A percentile compares a stretch with the other conserved stretches of the same genome.
These are phyloP conservation scores for Leptinotarsa lineolata DNA, from an alignment of 1,140 invertebrate genomes.

Conservation along the genomic window DNA sequence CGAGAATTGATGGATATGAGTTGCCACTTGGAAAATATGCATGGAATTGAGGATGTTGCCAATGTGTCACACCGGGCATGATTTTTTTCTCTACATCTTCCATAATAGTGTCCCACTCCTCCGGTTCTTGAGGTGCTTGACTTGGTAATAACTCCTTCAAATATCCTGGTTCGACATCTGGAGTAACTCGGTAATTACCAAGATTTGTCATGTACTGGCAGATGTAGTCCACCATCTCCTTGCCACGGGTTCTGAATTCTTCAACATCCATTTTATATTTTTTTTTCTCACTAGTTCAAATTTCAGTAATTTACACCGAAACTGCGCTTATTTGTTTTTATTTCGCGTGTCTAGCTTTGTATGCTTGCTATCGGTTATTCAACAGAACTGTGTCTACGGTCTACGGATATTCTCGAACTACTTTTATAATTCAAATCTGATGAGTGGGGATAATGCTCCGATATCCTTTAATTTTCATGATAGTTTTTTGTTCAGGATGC, in stretches of 20 bases:
- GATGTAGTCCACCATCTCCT: conserved; percentile 93
- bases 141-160: conserved; percentile 73
- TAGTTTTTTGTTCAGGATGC: neutral
- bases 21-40: conserved; percentile 96
- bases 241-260: conserved; percentile 82
- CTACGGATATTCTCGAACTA: neutral
- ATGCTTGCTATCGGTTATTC: neutral
- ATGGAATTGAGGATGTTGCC: conserved; percentile 96
- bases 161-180: conserved; percentile 82
- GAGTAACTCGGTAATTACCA: conserved; percentile 74
- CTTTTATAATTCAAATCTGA: neutral
- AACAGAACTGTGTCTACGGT: neutral
- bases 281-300: neutral
- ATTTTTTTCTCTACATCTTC: conserved; percentile 87
- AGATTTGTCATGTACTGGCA: conserved; percentile 84
- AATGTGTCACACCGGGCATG: conserved; percentile 94
- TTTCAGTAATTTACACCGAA: neutral
- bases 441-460: neutral
- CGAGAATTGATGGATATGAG: conserved; percentile 91
- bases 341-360: neutral
- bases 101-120: conserved; percentile 86
- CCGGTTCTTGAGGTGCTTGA: conserved; percentile 78
- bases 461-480: neutral
- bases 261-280: conserved; percentile 72
- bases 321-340: neutral